Conservation (phyloP, 2,113 vertebrate species). For the Emydocephalus ijimae region DNA sequence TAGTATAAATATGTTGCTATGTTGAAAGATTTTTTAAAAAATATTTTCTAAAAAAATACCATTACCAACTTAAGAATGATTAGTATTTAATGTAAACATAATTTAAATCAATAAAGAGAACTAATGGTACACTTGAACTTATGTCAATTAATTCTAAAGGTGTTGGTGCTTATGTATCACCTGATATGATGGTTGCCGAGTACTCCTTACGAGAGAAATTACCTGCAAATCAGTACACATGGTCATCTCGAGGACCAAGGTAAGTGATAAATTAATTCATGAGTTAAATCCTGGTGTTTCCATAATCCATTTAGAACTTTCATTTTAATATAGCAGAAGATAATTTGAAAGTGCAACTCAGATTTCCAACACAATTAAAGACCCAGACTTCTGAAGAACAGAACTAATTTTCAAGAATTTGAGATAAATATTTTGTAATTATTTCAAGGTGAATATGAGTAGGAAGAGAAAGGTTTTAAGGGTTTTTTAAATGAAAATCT, state of each 20-base stretch:
- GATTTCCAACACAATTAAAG: background rate
- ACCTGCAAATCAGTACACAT: constrained; percentile 96
- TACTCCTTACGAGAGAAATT: constrained; percentile 97
- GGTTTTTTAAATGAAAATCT: background rate
- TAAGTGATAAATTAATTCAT: constrained; percentile 48
- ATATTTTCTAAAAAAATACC: background rate
- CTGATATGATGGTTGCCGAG: constrained; percentile 98
- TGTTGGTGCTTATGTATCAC: constrained; percentile 96
- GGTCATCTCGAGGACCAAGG: constrained; percentile 95
- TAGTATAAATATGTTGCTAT: background rate
- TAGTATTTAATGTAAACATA: background rate
- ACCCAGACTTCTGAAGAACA: background rate
- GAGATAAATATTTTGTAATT: background rate
- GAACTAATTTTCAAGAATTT: background rate
- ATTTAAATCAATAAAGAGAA: background rate
- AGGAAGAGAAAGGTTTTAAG: background rate
- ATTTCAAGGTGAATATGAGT: background rate
- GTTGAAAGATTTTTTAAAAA: background rate
- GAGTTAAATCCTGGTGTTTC: background rate
- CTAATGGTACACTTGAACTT: background rate
- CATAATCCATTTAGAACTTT: background rate
- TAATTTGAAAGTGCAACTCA: background rate
- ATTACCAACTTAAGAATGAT: background rate
- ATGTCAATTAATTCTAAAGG: constrained; percentile 66
- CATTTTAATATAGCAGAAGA: background rate